phyloP scores from a whole-genome alignment of 2,797 vertebrate species.

The Trachurus trachurus region DNA sequence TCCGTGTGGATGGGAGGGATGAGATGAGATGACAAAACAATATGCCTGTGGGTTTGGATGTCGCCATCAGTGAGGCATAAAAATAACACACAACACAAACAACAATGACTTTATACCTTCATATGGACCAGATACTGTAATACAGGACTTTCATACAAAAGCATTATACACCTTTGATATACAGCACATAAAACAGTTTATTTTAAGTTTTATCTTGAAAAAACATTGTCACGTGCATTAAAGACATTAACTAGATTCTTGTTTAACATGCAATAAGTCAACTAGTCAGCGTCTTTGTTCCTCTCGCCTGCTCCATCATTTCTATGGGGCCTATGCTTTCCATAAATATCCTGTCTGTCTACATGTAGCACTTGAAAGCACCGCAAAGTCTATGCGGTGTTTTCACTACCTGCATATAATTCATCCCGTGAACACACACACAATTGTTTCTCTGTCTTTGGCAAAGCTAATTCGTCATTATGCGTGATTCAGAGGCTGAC shows the following conservation, averaged over 20 bases:
- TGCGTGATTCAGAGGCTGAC: slow-evolving; percentile 1
- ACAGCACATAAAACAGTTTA: not conserved
- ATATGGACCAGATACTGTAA: not conserved
- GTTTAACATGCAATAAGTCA: slow-evolving; percentile 55
- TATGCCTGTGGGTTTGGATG: too few relatives aligned
- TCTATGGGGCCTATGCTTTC: slow-evolving; percentile 32
- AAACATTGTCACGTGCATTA: slow-evolving; percentile 10
- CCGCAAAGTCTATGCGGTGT: slow-evolving; percentile 11
- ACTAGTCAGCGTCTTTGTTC: slow-evolving; percentile 48
- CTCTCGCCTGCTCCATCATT: slow-evolving; percentile 26
- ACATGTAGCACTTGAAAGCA: slow-evolving; percentile 28
- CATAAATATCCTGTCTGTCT: slow-evolving; percentile 65
- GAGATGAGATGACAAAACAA: too few relatives aligned
- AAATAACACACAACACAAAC: not conserved
- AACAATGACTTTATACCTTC: not conserved
- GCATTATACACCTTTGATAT: not conserved
- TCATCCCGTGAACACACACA: slow-evolving; percentile 20
- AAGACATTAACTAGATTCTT: slow-evolving; percentile 18
- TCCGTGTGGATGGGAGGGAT: too few relatives aligned
- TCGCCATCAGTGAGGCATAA: too few relatives aligned
- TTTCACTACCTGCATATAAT: slow-evolving; percentile 48
- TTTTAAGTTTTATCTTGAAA: not conserved
- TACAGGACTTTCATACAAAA: not conserved
- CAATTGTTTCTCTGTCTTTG: slow-evolving; percentile 25
- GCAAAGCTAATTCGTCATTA: slow-evolving; percentile 25